Conservation (phyloP, 2,113 vertebrate genomes). For the Barnardius zonarius region DNA sequence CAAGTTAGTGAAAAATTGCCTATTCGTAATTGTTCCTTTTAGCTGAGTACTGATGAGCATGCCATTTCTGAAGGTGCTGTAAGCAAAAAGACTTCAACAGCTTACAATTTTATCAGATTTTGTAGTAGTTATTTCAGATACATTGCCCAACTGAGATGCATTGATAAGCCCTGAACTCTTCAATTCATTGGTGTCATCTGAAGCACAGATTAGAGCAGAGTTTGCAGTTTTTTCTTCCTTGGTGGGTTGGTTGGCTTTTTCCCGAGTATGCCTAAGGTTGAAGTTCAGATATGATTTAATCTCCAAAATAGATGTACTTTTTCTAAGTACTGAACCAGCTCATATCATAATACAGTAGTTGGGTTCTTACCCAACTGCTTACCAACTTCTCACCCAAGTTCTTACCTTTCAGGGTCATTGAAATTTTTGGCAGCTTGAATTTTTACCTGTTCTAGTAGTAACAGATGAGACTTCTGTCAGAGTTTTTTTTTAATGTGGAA, state of each 20-base stretch:
- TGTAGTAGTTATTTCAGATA: not conserved
- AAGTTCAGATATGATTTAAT: not conserved
- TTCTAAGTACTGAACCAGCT: not conserved
- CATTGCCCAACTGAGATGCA: not conserved
- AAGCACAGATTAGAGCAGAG: not conserved
- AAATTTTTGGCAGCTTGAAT: not conserved
- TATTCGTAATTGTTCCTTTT: not conserved
- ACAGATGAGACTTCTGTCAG: not conserved
- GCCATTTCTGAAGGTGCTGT: not conserved
- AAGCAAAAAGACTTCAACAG: not conserved
- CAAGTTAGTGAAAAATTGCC: not conserved
- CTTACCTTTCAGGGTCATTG: not conserved
- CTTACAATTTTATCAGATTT: not conserved
- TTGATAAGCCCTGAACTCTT: not conserved
- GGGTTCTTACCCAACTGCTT: not conserved
- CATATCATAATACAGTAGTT: accelerated
- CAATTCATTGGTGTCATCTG: not conserved
- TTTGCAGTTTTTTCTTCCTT: not conserved
- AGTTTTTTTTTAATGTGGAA: not conserved
- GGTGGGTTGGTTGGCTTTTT: not conserved
- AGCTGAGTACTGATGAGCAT: not conserved
- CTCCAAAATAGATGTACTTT: not conserved
- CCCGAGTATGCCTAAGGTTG: not conserved
- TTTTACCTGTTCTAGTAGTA: not conserved
- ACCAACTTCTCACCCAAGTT: not conserved